Conservation (phyloP, 2,888 invertebrate genomes). For the Agrotis clavis region DNA sequence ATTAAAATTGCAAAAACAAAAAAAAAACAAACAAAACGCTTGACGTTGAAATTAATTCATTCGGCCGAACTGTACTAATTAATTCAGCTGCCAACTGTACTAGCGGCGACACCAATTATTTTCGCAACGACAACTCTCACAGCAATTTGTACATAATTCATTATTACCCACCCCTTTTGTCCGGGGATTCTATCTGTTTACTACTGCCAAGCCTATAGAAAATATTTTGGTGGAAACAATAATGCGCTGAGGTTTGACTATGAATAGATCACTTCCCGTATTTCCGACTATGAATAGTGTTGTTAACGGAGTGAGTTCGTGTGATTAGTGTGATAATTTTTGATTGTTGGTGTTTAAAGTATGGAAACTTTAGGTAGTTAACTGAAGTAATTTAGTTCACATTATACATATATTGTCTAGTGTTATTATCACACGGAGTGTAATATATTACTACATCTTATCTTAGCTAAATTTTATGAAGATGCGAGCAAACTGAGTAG, state of each 20-base stretch:
- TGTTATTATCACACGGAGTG: too few species aligned
- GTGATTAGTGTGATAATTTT: too few species aligned
- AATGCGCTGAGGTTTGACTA: constrained; percentile 14
- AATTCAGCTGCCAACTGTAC: constrained; percentile 65
- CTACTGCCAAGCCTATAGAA: constrained; percentile 27
- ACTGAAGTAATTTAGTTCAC: too few species aligned
- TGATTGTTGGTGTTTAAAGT: background rate
- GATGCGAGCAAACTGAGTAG: too few species aligned
- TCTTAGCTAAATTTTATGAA: too few species aligned
- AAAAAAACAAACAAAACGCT: constrained; percentile 54
- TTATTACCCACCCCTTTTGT: constrained; percentile 55
- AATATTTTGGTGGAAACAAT: constrained; percentile 29
- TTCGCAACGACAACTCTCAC: constrained; percentile 60
- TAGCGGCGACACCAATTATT: constrained; percentile 64
- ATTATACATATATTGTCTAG: too few species aligned
- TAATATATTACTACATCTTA: too few species aligned
- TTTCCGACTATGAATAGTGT: constrained; percentile 14
- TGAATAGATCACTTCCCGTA: constrained; percentile 26
- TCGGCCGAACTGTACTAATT: constrained; percentile 66
- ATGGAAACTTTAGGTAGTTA: too few species aligned
- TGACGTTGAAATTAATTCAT: constrained; percentile 65
- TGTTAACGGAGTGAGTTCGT: background rate
- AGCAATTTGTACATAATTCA: constrained; percentile 66
- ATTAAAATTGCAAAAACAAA: constrained; percentile 56
- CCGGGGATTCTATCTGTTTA: constrained; percentile 27